Conservation (phyloP, 2,888 invertebrate genomes). For the Sminthurides aquaticus region DNA sequence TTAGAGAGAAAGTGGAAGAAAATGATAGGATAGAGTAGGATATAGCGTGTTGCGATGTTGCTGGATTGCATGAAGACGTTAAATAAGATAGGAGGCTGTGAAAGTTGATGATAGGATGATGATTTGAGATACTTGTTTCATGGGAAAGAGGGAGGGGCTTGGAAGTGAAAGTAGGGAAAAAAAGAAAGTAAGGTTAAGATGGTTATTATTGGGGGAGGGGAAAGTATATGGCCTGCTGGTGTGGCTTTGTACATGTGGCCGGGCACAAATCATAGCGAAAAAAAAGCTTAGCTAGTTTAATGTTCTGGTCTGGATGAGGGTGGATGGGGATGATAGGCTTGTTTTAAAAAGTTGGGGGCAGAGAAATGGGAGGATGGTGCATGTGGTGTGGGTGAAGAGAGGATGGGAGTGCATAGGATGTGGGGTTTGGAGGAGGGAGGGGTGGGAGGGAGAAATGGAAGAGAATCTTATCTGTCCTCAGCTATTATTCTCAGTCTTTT, state of each 20-base stretch:
- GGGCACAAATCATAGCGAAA: not conserved
- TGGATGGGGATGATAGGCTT: not conserved
- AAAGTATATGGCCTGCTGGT: too few relatives aligned
- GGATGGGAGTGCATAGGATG: not conserved
- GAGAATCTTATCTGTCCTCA: slow-evolving; percentile 35
- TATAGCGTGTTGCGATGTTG: too few relatives aligned
- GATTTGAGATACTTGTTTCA: too few relatives aligned
- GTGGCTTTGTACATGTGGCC: not conserved
- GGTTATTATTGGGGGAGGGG: too few relatives aligned
- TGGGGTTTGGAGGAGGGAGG: slow-evolving; percentile 3
- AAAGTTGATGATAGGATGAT: too few relatives aligned
- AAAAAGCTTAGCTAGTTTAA: not conserved
- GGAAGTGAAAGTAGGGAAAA: too few relatives aligned
- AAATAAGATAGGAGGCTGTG: too few relatives aligned
- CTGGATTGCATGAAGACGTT: too few relatives aligned
- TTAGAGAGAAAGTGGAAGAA: too few relatives aligned
- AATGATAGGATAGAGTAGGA: too few relatives aligned
- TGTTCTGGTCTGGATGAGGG: not conserved
- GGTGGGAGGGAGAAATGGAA: slow-evolving; percentile 7
- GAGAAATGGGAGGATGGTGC: not conserved
- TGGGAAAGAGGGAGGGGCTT: too few relatives aligned
- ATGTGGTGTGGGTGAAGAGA: not conserved
- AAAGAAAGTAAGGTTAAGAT: too few relatives aligned
- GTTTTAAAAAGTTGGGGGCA: not conserved
- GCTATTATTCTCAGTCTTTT: slow-evolving; percentile 32